Evolutionary conservation across 2,888 invertebrate genomes (phyloP), one percentile per base, ranked within the genome.

Genomic region (Pheosia gnoma): DNA sequence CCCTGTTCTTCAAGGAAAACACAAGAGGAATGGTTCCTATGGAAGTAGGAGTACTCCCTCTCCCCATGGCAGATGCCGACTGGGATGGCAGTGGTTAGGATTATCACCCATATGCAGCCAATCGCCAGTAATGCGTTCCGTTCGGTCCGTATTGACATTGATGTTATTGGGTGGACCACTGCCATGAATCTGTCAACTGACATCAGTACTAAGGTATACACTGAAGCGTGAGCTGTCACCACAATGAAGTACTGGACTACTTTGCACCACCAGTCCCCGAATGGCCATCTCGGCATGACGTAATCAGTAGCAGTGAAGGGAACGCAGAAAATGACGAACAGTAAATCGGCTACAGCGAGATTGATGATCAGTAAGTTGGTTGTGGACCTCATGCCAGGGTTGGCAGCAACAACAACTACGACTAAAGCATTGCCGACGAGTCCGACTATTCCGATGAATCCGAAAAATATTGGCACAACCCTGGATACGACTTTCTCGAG

Each of bases 291-390:
- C 6, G 97, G 96, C 81, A 98, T 92, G 0, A 97, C 97, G 85
- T 98, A 98, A 80, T 97, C 97, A 13, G 97, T 96, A 0, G 98
- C 98, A 0, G 98, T 98, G 88, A 98, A 98, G 0, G 98, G 98
- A 25, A 98, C 98, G 90, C 98, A 98, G 89, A 98, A 97, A 59
- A 98, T 95, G 53, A 98, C 97, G 87, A 99, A 98, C 41, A 98
- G 95, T 41, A 99, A 93, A 86, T 98, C 98, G 49, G 98, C 98
- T 39, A 98, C 94, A 4, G 98, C 98, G 67, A 98, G 91, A 85
- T 98, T 98, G 66, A 98, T 97, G 76, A 98, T 98, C 41, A 98
- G 95, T 54, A 98, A 95, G 87, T 98, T 98, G 57, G 98, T 98
- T 6, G 98, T 98, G 47, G 97, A 98, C 77, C 98, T 94, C 98